phyloP scores from a whole-genome alignment of 2,888 invertebrate genomes.

The Drosophila anomelani region DNA sequence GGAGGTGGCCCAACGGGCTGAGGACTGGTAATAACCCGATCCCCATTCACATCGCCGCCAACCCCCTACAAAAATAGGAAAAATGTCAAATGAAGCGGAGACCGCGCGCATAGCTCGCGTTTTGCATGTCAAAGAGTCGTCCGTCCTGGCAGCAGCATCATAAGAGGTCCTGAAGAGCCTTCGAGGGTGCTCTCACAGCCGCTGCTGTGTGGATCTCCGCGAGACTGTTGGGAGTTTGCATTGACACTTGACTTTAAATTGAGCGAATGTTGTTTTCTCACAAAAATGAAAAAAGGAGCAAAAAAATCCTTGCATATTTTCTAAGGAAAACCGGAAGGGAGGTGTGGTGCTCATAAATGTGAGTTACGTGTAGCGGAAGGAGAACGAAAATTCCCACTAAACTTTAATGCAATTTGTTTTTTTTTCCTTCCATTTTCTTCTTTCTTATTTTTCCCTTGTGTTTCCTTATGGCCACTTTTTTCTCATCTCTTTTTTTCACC shows the following conservation, averaged over 20 bases:
- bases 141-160: conserved; percentile 12
- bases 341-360: conserved; percentile 66
- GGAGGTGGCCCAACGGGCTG: conserved; percentile 6
- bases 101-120: conserved; percentile 60
- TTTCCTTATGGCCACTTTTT: conserved; percentile 10
- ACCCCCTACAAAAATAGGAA: conserved; percentile 53
- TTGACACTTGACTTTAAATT: conserved; percentile 79
- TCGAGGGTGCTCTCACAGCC: conserved; percentile 56
- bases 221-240: conserved; percentile 66
- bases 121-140: conserved; percentile 74
- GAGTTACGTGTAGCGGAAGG: conserved; percentile 61
- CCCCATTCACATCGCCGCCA: conserved; percentile 40
- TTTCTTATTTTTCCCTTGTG: conserved; percentile 2
- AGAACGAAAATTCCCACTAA: conserved; percentile 57
- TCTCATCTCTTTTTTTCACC: background rate
- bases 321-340: conserved; percentile 3
- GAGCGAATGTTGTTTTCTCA: conserved; percentile 53
- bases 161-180: conserved; percentile 55
- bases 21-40: conserved; percentile 55
- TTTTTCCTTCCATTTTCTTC: conserved; percentile 3
- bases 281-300: background rate
- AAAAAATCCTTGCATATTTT: conserved; percentile 59
- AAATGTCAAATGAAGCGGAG: conserved; percentile 77
- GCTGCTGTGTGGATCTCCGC: conserved; percentile 38
- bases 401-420: conserved; percentile 71